Evolutionary conservation across 2,888 invertebrate genomes (phyloP).

Genomic region (Pristionchus mayeri): DNA sequence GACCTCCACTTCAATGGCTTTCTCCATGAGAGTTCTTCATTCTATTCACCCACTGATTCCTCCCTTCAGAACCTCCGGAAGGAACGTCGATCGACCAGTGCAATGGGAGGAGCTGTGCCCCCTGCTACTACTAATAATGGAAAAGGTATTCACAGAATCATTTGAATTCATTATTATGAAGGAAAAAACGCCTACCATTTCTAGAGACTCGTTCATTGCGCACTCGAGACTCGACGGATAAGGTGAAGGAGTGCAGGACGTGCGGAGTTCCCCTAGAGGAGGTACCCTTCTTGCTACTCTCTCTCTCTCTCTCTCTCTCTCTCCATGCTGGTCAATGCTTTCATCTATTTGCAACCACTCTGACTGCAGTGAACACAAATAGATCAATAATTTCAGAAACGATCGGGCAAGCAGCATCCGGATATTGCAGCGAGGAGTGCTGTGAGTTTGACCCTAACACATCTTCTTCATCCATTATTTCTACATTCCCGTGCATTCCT

Average conservation of each 20-base stretch:
- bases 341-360: no score
- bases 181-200: no score
- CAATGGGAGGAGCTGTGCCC: neutral
- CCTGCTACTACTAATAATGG: neutral
- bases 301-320: no score
- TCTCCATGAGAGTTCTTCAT: no score
- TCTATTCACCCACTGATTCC: no score
- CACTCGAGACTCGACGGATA: neutral
- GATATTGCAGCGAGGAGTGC: neutral
- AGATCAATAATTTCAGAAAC: neutral
- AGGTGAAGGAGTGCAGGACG: neutral
- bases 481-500: no score
- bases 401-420: neutral
- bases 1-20: neutral
- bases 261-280: neutral
- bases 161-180: no score
- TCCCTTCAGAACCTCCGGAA: neutral
- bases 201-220: neutral
- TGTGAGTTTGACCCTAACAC: neutral
- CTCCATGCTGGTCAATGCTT: no score
- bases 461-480: no score
- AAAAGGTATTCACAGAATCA: neutral
- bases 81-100: conserved; percentile 11
- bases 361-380: no score
- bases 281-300: no score